phyloP scores from a whole-genome alignment of 1,140 invertebrate species.

The Vanessa atalanta region DNA sequence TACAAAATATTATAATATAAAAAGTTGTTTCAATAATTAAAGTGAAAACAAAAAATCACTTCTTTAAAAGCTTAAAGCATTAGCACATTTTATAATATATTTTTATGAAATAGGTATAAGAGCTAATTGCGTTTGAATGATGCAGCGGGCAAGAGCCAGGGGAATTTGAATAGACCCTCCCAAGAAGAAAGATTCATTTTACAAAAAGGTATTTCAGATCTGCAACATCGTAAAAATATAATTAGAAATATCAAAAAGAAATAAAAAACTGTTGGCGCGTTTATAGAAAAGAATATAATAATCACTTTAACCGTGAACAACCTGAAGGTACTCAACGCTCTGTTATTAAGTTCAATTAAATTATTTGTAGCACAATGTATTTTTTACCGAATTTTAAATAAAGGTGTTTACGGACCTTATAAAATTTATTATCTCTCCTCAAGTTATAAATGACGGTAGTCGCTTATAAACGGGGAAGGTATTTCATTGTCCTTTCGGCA shows the following conservation, averaged over 20 bases:
- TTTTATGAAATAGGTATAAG: constrained; percentile 34
- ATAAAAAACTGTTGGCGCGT: neutral
- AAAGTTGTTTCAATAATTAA: too few relatives aligned
- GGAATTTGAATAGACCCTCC: constrained; percentile 37
- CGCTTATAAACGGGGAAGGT: constrained; percentile 24
- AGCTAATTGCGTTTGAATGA: constrained; percentile 40
- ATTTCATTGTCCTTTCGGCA: constrained; percentile 44
- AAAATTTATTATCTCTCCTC: constrained; percentile 15
- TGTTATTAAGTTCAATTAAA: neutral
- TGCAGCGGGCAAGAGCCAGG: constrained; percentile 35
- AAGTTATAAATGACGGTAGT: constrained; percentile 20
- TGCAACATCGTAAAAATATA: constrained; percentile 31
- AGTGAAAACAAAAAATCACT: too few relatives aligned
- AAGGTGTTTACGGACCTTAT: constrained; percentile 2
- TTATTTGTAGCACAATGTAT: neutral
- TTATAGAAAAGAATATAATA: neutral
- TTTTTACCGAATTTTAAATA: constrained; percentile 2
- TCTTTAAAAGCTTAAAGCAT: neutral
- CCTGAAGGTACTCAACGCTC: neutral
- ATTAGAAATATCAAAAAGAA: constrained; percentile 24
- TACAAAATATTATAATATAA: too few relatives aligned
- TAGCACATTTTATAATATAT: constrained; percentile 18
- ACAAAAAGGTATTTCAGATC: constrained; percentile 29
- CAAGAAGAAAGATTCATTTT: constrained; percentile 33
- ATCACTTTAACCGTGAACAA: neutral